Base-by-base conservation (phyloP, 2,113 vertebrate species). In the Archilochus colubris region DNA sequence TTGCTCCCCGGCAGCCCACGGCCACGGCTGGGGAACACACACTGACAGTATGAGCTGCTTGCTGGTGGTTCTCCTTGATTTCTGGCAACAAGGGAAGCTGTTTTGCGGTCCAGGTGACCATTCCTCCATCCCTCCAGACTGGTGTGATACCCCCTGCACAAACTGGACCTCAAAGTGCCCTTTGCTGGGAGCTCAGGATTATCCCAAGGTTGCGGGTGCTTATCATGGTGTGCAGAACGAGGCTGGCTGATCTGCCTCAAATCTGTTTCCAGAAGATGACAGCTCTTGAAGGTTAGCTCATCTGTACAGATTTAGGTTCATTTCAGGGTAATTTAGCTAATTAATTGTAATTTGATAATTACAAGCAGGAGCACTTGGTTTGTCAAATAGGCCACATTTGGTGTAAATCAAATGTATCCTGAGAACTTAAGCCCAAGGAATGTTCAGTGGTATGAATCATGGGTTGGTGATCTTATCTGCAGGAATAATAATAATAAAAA, bases 1-100 rank as follows among this genome's bases (percentile, higher is more conserved):
- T 4, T 11, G 40, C 27, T 25, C 36, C 44, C 27, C 0, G 5
- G 4, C 1, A 1, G 2, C 38, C 4, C 59, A 3, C 0, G 3
- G 24, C 59, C n/a, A 1, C 3, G 3, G 53, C 64, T 40, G 74
- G 36, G 33, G 74, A 28, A 27, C 1, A 25, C 1, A 19, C 11
- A 1, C 17, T 4, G 7, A 24, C 6, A 0, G 2, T 1, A 6
- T 0, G 1, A n/a, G 43, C 31, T 17, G 55, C 25, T 50, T 9
- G 44, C 28, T 53, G 46, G 4, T 6, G 46, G 1, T 13, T 48
- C 15, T 40, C 10, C n/a, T 1, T 12, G 2, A 0, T 18, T 3
- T 1, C 1, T 2, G 8, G 8, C 0, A 1, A 0, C 1, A 0
- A 10, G 27, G 0, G 58, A 59, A 51, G 59, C 21, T 61, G 17